Evolutionary conservation across 2,797 vertebrate species (phyloP).

Genomic region (Scolopax bukidnonensis): DNA sequence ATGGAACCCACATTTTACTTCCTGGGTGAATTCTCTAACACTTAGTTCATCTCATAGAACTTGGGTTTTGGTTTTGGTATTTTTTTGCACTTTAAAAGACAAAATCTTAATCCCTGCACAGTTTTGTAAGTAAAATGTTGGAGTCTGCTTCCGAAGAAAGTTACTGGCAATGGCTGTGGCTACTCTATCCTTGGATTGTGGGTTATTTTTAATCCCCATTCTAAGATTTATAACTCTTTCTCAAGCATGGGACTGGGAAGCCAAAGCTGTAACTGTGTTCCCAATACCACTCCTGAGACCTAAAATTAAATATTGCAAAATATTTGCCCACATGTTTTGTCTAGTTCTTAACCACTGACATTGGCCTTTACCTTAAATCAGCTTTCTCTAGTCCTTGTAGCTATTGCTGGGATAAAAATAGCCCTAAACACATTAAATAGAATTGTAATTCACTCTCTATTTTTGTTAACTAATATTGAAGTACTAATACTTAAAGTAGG

Average conservation of each 20-base stretch:
- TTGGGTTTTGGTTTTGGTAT: neutral
- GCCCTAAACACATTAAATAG: neutral
- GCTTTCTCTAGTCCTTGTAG: neutral
- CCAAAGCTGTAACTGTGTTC: neutral
- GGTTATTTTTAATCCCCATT: neutral
- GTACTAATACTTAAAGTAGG: neutral
- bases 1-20: neutral
- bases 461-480: neutral
- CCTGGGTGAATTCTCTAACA: neutral
- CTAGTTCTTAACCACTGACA: neutral
- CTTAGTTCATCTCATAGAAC: neutral
- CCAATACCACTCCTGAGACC: neutral
- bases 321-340: neutral
- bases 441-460: neutral
- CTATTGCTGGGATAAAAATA: neutral
- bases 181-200: neutral
- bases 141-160: neutral
- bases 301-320: conserved; percentile 23
- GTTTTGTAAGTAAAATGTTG: neutral
- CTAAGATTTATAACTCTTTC: neutral
- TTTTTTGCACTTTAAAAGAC: neutral
- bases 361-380: conserved; percentile 18
- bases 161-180: neutral
- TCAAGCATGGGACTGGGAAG: neutral
- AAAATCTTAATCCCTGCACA: neutral